A percentile compares a stretch with the other conserved stretches of the same genome.
Evolutionary conservation across 2,113 vertebrate genomes (phyloP).

Genomic region (Clarias gariepinus): DNA sequence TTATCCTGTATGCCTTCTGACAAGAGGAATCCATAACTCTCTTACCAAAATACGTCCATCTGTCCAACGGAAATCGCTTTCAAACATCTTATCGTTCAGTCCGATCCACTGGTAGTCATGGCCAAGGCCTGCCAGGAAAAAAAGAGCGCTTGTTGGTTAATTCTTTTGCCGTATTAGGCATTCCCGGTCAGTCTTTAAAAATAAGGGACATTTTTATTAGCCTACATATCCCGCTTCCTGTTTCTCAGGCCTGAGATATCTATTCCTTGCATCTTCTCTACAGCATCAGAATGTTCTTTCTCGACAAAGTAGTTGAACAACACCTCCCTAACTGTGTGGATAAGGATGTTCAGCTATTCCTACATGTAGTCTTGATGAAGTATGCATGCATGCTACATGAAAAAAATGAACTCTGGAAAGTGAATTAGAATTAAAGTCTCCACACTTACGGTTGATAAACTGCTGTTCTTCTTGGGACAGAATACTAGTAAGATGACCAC

Average conservation of each 20-base stretch:
- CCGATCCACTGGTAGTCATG: conserved; percentile 99
- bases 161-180: conserved; percentile 59
- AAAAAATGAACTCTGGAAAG: background rate
- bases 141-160: conserved; percentile 57
- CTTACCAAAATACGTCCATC: conserved; percentile 91
- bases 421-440: background rate
- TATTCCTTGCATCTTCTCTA: background rate
- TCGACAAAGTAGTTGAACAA: background rate
- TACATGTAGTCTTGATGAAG: background rate
- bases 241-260: conserved; percentile 29
- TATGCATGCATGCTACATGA: background rate
- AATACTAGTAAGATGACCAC: conserved; percentile 90
- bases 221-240: conserved; percentile 60
- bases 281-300: background rate
- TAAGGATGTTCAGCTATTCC: background rate
- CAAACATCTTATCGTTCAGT: conserved; percentile 98
- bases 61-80: conserved; percentile 96
- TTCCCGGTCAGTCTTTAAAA: conserved; percentile 38
- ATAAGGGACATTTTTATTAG: conserved; percentile 54
- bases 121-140: conserved; percentile 80
- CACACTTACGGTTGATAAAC: conserved; percentile 91
- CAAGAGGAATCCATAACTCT: conserved; percentile 52
- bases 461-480: conserved; percentile 88
- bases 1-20: background rate
- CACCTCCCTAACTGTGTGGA: background rate